Conservation (phyloP, 2,113 vertebrate genomes). For the Orientallactaga bullata region DNA sequence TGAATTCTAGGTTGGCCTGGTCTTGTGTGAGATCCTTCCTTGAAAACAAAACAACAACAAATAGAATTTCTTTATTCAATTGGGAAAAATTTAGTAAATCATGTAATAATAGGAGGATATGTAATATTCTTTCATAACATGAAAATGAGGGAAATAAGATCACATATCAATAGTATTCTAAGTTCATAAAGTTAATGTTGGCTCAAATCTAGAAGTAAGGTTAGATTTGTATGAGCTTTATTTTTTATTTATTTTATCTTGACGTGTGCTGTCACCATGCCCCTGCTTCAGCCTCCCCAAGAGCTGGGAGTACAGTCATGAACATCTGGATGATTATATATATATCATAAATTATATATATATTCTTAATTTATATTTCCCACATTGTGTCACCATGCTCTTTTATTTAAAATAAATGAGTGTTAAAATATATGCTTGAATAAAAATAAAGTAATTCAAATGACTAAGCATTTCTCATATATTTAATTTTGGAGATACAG, state of each 20-base stretch:
- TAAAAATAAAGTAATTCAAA: background rate
- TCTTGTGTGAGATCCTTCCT: too few relatives aligned
- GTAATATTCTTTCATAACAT: background rate
- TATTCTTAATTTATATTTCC: background rate
- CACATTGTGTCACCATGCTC: background rate
- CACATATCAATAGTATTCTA: background rate
- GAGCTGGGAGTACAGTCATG: too few relatives aligned
- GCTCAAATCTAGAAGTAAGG: background rate
- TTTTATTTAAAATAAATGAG: background rate
- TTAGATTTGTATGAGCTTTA: background rate
- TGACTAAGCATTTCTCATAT: background rate
- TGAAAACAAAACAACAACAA: too few relatives aligned
- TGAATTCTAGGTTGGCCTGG: too few relatives aligned
- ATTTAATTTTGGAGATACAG: slow-evolving; percentile 26
- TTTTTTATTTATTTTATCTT: too few relatives aligned
- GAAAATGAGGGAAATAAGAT: background rate
- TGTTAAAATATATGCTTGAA: background rate
- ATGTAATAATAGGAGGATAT: background rate
- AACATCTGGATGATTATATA: too few relatives aligned
- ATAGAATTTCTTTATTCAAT: background rate
- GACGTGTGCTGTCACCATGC: too few relatives aligned
- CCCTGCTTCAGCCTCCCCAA: too few relatives aligned
- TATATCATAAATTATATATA: too few relatives aligned
- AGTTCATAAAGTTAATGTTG: background rate
- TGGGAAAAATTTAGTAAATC: slow-evolving; percentile 1